A percentile compares a stretch with the other conserved stretches of the same genome.
Conservation (phyloP, 2,113 vertebrate species). For the Seriola aureovittata region DNA sequence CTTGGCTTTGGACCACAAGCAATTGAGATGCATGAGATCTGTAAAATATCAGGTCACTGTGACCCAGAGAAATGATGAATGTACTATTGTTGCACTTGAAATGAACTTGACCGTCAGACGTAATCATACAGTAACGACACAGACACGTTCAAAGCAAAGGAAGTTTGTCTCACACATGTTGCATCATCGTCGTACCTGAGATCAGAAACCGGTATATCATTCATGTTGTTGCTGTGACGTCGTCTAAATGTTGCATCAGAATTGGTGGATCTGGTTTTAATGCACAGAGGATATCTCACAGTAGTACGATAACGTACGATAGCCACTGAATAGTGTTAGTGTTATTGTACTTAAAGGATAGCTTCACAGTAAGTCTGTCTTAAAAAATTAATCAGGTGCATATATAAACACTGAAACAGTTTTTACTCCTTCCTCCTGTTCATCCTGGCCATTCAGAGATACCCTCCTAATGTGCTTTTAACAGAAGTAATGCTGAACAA, state of each 20-base stretch:
- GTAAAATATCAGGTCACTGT: conserved; percentile 4
- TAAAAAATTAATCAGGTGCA: background rate
- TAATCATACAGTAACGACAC: background rate
- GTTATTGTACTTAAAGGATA: too few relatives aligned
- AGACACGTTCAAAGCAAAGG: background rate
- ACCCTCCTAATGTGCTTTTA: background rate
- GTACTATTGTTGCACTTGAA: background rate
- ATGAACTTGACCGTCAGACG: background rate
- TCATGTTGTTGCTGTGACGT: conserved; percentile 32
- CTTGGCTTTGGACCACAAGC: conserved; percentile 4
- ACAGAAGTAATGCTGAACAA: background rate
- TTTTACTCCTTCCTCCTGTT: background rate
- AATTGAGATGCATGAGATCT: background rate
- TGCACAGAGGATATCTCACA: too few relatives aligned
- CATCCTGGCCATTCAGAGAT: background rate
- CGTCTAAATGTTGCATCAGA: background rate
- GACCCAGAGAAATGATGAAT: background rate
- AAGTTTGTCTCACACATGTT: background rate
- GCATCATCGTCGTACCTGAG: background rate
- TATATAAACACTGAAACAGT: background rate
- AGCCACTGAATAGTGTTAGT: too few relatives aligned
- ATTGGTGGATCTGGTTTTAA: background rate
- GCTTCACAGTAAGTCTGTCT: background rate
- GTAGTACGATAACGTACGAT: too few relatives aligned
- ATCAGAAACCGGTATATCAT: conserved; percentile 1